These are phyloP conservation scores for Aporophyla nigra DNA, from an alignment of 2,888 invertebrate species.

Conservation along the genomic window DNA sequence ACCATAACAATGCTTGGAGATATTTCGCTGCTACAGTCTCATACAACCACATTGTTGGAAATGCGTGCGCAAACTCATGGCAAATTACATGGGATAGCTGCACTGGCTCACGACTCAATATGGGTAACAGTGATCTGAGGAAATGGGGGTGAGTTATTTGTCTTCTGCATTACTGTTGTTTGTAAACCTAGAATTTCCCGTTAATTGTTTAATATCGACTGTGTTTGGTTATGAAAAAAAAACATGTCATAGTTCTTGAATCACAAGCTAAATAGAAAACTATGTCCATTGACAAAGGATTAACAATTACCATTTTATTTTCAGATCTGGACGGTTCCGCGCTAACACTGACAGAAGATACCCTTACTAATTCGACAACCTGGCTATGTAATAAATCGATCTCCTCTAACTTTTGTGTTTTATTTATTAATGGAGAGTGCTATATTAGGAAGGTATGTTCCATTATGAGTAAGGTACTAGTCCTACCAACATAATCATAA, in stretches of 20 bases:
- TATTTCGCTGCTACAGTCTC: constrained; percentile 75
- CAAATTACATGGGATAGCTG: constrained; percentile 75
- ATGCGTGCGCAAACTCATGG: constrained; percentile 66
- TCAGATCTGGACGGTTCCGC: constrained; percentile 74
- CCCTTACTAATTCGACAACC: constrained; percentile 53
- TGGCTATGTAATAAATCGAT: constrained; percentile 59
- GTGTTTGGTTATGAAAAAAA: neutral
- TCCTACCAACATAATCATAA: neutral
- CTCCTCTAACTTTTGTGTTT: constrained; percentile 2
- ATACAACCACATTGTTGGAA: constrained; percentile 75
- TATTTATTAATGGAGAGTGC: neutral
- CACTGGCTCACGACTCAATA: constrained; percentile 65
- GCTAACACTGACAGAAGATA: constrained; percentile 70
- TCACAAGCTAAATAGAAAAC: neutral
- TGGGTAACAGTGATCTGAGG: constrained; percentile 76
- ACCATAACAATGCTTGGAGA: constrained; percentile 79
- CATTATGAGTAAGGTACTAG: neutral
- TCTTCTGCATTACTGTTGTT: constrained; percentile 1
- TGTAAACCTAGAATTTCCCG: neutral
- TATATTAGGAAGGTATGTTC: neutral
- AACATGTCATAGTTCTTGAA: neutral
- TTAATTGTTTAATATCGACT: neutral
- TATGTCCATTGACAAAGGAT: neutral
- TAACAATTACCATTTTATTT: constrained; percentile 47
- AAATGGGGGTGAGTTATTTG: constrained; percentile 75